Percentiles rank a stretch among this genome's conserved stretches.
Evolutionary conservation across 2,888 invertebrate species (phyloP).

Genomic region (Pasiphila rectangulata): DNA sequence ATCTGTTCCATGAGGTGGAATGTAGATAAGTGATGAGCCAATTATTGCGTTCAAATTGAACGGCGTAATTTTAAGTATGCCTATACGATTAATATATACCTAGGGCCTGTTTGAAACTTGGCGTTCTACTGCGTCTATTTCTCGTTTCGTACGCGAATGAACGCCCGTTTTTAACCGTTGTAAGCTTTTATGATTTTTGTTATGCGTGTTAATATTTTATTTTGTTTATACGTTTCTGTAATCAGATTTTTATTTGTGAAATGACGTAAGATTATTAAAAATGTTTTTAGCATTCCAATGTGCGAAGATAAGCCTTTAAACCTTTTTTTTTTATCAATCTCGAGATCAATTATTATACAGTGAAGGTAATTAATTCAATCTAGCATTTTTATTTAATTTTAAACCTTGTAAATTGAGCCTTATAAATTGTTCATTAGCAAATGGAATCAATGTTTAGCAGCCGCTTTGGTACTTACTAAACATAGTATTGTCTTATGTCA

Average conservation of each 20-base stretch:
- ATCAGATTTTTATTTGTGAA: slow-evolving; percentile 30
- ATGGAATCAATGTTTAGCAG: no score
- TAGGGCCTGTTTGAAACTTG: neutral
- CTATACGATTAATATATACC: slow-evolving; percentile 1
- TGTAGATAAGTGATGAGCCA: slow-evolving; percentile 9
- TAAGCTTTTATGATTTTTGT: slow-evolving; percentile 22
- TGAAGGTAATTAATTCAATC: neutral
- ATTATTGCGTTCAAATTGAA: slow-evolving; percentile 8
- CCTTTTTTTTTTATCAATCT: slow-evolving; percentile 5
- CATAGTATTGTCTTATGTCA: no score
- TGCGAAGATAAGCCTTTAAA: neutral
- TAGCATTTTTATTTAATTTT: neutral
- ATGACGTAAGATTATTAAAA: slow-evolving; percentile 28
- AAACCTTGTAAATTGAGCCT: neutral
- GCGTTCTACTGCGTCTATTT: neutral
- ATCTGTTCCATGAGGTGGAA: slow-evolving; percentile 19
- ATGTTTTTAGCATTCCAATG: slow-evolving; percentile 29
- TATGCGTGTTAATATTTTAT: slow-evolving; percentile 30
- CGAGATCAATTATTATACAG: slow-evolving; percentile 13
- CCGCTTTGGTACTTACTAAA: no score
- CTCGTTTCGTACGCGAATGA: neutral
- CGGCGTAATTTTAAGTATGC: slow-evolving; percentile 7
- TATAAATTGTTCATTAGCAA: no score
- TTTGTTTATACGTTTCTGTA: slow-evolving; percentile 29
- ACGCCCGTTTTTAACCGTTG: neutral